A percentile compares a stretch with the other conserved stretches of the same genome.
These are phyloP conservation scores for Gymnosoma rotundatum DNA, from an alignment of 2,888 invertebrate species.

Conservation along the genomic window DNA sequence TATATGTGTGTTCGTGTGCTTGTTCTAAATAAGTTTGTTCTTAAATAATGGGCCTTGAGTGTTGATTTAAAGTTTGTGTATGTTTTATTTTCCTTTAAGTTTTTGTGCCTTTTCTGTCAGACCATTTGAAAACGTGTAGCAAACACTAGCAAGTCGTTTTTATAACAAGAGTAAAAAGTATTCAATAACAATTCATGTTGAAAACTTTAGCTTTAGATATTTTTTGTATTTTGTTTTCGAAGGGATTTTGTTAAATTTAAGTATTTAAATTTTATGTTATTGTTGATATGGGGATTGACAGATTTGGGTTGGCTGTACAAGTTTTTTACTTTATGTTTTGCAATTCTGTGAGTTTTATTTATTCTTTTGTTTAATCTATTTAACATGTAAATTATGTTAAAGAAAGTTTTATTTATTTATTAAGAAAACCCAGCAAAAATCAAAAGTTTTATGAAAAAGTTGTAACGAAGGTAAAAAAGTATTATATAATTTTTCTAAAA, in stretches of 20 bases:
- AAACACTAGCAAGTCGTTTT: slow-evolving; percentile 1
- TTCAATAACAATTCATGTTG: slow-evolving; percentile 64
- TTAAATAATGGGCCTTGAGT: slow-evolving; percentile 55
- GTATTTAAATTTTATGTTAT: slow-evolving; percentile 67
- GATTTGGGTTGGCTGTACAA: slow-evolving; percentile 67
- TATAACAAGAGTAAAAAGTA: slow-evolving; percentile 18
- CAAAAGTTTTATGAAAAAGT: not conserved
- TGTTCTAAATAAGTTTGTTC: slow-evolving; percentile 24
- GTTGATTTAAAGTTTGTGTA: slow-evolving; percentile 62
- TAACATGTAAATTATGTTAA: slow-evolving; percentile 65
- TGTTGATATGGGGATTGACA: slow-evolving; percentile 70
- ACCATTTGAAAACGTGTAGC: slow-evolving; percentile 34
- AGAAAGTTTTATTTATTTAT: slow-evolving; percentile 23
- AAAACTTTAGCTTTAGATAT: slow-evolving; percentile 50
- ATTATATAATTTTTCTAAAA: no score
- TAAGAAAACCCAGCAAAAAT: slow-evolving; percentile 11
- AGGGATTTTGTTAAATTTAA: slow-evolving; percentile 48
- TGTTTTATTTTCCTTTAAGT: slow-evolving; percentile 14
- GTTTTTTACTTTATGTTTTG: not conserved
- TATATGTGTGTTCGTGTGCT: no score
- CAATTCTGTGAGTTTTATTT: slow-evolving; percentile 37
- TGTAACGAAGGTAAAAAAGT: not conserved
- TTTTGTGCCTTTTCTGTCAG: slow-evolving; percentile 33
- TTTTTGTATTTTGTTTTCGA: slow-evolving; percentile 15
- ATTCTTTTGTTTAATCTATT: slow-evolving; percentile 61